These are phyloP conservation scores for Ceyx erithaca DNA, from an alignment of 2,797 vertebrate species.

Conservation along the genomic window DNA sequence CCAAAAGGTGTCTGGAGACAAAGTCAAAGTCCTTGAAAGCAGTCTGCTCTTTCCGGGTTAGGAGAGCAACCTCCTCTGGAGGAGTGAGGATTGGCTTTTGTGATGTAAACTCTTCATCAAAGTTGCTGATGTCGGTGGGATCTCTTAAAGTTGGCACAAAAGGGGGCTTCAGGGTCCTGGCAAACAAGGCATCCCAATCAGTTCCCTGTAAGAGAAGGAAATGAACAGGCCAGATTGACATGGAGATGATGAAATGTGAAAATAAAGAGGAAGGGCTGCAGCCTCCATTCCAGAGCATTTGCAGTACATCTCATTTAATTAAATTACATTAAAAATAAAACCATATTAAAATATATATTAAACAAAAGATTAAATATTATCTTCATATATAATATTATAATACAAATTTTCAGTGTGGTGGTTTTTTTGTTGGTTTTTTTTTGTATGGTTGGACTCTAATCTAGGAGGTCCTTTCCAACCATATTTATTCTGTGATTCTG, in stretches of 20 bases:
- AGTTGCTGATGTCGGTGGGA: conserved; percentile 88
- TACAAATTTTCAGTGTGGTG: too few relatives aligned
- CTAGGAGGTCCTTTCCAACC: too few relatives aligned
- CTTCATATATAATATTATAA: too few relatives aligned
- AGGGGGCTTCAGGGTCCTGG: conserved; percentile 86
- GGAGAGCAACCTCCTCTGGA: conserved; percentile 76
- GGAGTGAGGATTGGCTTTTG: conserved; percentile 89
- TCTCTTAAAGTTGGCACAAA: conserved; percentile 85
- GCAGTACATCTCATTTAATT: neutral
- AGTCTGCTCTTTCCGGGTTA: conserved; percentile 84
- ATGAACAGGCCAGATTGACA: neutral
- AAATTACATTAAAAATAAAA: neutral
- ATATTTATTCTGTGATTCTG: too few relatives aligned
- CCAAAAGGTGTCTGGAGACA: conserved; percentile 74
- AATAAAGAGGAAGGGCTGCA: neutral
- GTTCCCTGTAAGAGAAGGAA: conserved; percentile 78
- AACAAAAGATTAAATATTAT: too few relatives aligned
- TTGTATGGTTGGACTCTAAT: too few relatives aligned
- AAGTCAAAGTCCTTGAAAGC: conserved; percentile 93
- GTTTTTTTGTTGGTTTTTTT: too few relatives aligned
- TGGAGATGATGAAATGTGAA: neutral
- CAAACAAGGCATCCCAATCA: conserved; percentile 88
- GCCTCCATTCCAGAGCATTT: neutral
- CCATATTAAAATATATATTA: too few relatives aligned
- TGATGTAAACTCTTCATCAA: conserved; percentile 91